phyloP scores from a whole-genome alignment of 2,888 invertebrate genomes.

The Acronicta leporina region DNA sequence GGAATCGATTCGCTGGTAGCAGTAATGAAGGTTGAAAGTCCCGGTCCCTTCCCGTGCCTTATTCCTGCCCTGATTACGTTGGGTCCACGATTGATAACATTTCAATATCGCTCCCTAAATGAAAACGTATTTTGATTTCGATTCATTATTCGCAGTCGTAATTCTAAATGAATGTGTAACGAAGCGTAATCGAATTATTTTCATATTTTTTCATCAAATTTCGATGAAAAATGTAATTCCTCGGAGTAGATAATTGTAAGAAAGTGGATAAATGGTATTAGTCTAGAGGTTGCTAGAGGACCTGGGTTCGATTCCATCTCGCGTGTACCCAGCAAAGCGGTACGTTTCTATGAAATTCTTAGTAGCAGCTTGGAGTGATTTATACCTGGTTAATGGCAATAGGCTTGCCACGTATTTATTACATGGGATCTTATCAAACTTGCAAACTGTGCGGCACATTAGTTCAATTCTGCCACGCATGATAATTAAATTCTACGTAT shows the following conservation, averaged over 20 bases:
- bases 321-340: too few relatives aligned
- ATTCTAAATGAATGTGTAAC: conserved; percentile 21
- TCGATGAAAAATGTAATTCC: not conserved
- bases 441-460: too few relatives aligned
- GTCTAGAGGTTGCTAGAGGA: too few relatives aligned
- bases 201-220: not conserved
- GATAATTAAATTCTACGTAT: too few relatives aligned
- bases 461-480: too few relatives aligned
- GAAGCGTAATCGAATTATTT: conserved; percentile 21
- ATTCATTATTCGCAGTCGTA: conserved; percentile 43
- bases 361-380: too few relatives aligned
- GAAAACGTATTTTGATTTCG: conserved; percentile 52
- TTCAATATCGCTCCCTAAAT: conserved; percentile 51
- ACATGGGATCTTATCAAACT: too few relatives aligned
- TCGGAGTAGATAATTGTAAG: not conserved
- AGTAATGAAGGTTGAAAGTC: conserved; percentile 44
- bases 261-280: too few relatives aligned
- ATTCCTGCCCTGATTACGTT: conserved; percentile 55
- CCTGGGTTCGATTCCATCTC: too few relatives aligned
- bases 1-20: conserved; percentile 52
- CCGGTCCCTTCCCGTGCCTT: conserved; percentile 47
- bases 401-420: too few relatives aligned
- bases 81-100: conserved; percentile 53
- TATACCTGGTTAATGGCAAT: too few relatives aligned
- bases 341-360: too few relatives aligned